Evolutionary conservation across 1,140 invertebrate genomes (phyloP).

Genomic region (Probaryconus sp.): DNA sequence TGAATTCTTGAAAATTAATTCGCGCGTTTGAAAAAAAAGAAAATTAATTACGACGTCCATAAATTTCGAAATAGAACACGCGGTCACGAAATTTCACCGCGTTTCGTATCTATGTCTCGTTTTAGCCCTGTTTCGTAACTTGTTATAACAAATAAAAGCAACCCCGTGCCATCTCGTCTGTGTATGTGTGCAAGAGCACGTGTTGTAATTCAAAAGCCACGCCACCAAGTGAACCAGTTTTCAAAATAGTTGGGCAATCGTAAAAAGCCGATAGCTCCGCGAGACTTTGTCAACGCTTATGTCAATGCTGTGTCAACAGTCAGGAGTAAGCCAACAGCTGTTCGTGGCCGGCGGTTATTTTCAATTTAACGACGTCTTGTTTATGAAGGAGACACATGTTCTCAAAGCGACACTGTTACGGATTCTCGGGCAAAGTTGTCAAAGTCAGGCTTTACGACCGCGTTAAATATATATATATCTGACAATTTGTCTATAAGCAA

Average conservation of each 20-base stretch:
- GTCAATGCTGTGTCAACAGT: slow-evolving; percentile 76
- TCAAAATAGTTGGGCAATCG: slow-evolving; percentile 71
- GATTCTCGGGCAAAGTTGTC: slow-evolving; percentile 35
- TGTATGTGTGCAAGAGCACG: no score
- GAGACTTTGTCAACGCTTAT: slow-evolving; percentile 77
- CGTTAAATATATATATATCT: slow-evolving; percentile 16
- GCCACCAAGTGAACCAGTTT: slow-evolving; percentile 35
- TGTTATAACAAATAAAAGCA: slow-evolving; percentile 49
- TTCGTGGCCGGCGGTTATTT: slow-evolving; percentile 68
- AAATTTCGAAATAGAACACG: slow-evolving; percentile 3
- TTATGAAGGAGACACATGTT: slow-evolving; percentile 64
- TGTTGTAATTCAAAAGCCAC: slow-evolving; percentile 7
- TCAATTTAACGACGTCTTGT: slow-evolving; percentile 74
- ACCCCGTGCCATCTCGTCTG: slow-evolving; percentile 18
- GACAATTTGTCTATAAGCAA: slow-evolving; percentile 34
- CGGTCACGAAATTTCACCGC: neutral
- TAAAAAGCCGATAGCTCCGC: slow-evolving; percentile 69
- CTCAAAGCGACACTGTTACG: slow-evolving; percentile 40
- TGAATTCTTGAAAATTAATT: slow-evolving; percentile 15
- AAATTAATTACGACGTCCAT: slow-evolving; percentile 2
- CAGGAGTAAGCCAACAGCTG: slow-evolving; percentile 72
- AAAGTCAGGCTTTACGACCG: slow-evolving; percentile 20
- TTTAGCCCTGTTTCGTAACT: slow-evolving; percentile 34
- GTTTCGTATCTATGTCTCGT: slow-evolving; percentile 17
- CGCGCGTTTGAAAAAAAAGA: neutral